Conservation (phyloP, 2,113 vertebrate genomes). For the Macrotis lagotis region DNA sequence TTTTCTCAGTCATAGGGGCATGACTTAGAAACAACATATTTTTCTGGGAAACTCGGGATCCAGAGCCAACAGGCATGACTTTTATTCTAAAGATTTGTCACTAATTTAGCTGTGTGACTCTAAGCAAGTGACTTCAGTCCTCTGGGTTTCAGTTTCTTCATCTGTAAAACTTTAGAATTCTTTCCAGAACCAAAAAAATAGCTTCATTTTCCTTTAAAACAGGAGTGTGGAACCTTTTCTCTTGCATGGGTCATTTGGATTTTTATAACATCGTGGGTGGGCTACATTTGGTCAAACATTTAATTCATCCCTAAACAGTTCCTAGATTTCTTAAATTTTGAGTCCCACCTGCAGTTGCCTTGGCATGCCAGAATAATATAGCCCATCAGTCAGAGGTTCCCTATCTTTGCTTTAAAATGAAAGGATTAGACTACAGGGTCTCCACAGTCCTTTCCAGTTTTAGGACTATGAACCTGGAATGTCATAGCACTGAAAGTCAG, state of each 20-base stretch:
- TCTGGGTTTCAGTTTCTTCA: not conserved
- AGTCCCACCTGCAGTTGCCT: too few species aligned
- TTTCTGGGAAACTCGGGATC: not conserved
- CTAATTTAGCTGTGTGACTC: not conserved
- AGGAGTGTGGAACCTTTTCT: too few species aligned
- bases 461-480: not conserved
- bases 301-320: too few species aligned
- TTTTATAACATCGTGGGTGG: too few species aligned
- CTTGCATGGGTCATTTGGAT: too few species aligned
- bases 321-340: too few species aligned
- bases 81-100: not conserved
- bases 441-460: not conserved
- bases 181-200: too few species aligned
- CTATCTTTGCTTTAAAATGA: not conserved
- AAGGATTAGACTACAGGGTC: not conserved
- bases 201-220: not conserved
- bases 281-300: too few species aligned
- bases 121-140: not conserved
- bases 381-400: too few species aligned
- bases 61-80: not conserved
- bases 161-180: not conserved
- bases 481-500: not conserved
- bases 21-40: too few species aligned
- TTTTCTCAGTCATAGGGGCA: not conserved
- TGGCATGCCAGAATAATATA: too few species aligned